Evolutionary conservation across 2,888 invertebrate species (phyloP), one percentile per base, ranked within the genome.

Genomic region (Scaptomyza flava): DNA sequence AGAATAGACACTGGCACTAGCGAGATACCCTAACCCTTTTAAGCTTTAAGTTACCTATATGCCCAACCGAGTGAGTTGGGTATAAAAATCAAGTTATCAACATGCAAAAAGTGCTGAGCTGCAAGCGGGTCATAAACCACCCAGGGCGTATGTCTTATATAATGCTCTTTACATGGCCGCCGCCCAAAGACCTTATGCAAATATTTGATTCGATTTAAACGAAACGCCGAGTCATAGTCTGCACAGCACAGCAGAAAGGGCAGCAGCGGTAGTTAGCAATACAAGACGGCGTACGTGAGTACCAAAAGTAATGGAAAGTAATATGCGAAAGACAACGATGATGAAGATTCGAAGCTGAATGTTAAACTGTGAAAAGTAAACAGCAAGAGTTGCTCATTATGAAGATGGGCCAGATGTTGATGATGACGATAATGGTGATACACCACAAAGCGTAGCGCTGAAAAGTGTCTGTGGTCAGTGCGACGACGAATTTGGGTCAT

Each of bases 191-290:
- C 70, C 50, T 65, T 30, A 62, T 71, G 63, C 56, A 82, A 82
- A 82, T 82, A 82, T 82, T 82, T 82, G 87, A 84, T 81, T 82
- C 83, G 73, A 84, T 87, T 87, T 87, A 77, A 84, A 66, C 72
- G 69, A 83, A 83, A 83, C 68, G 76, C 79, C 73, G 63, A 87
- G 87, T 87, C 82, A 83, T 74, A 68, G 67, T 31, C 31, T 7
- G 9, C 14, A 38, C 27, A n/a, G 14, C 38, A 38, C 14, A 14
- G 27, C 27, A 38, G 38, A 38, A 20, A 38, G 17, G 36, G 47
- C 4, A 8, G 30, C 1, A 6, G 8, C 12, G 54, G 31, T 17
- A 23, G 34, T 6, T 14, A 34, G 53, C 57, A 20, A 58, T 53
- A 45, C 23, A 36, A 59, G 17, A 9, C 23, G 62, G 74, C 54